These are phyloP conservation scores for Magallana ariakensis DNA, from an alignment of 1,140 invertebrate genomes.

Conservation along the genomic window DNA sequence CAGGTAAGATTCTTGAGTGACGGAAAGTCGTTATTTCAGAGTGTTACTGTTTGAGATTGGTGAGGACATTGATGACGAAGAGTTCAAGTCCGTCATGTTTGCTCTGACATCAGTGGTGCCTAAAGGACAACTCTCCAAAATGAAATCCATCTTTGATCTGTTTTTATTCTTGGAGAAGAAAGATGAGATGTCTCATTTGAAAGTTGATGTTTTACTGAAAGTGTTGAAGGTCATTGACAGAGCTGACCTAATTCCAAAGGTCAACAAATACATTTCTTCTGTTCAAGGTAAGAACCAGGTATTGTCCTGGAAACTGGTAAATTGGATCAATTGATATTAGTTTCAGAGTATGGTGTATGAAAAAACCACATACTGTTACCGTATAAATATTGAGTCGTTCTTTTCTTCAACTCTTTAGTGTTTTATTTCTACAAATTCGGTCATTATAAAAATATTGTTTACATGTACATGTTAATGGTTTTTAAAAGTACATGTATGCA, in stretches of 20 bases:
- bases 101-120: conserved; percentile 41
- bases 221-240: conserved; percentile 49
- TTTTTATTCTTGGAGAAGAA: conserved; percentile 48
- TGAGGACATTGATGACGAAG: conserved; percentile 50
- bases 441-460: not conserved
- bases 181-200: conserved; percentile 41
- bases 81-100: conserved; percentile 47
- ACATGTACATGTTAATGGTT: not conserved
- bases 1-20: not conserved
- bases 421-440: not conserved
- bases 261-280: conserved; percentile 37
- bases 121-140: conserved; percentile 44
- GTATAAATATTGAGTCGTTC: not conserved
- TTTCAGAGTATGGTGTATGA: not conserved
- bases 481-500: not conserved
- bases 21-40: conserved; percentile 23
- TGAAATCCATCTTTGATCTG: conserved; percentile 50
- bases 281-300: conserved; percentile 12
- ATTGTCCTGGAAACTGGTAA: not conserved
- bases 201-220: conserved; percentile 44
- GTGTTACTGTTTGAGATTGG: conserved; percentile 52
- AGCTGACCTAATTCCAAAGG: conserved; percentile 45
- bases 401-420: too few species aligned
- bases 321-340: not conserved
- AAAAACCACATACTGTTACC: too few species aligned